phyloP scores from a whole-genome alignment of 2,797 vertebrate genomes.

The Buphagus erythrorhynchus region DNA sequence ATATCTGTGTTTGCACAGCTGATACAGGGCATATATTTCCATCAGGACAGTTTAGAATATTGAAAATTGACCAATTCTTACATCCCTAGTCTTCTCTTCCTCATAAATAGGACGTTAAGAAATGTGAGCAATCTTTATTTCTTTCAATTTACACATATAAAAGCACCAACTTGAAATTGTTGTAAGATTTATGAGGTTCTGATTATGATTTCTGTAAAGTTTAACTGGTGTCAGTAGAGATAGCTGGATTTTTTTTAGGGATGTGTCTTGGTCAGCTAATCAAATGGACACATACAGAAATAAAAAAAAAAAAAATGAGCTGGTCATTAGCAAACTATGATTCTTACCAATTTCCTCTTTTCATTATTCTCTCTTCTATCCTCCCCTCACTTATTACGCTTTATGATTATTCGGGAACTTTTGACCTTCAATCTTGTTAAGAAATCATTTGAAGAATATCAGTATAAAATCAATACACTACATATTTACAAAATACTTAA shows the following conservation, averaged over 20 bases:
- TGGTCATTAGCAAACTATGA: not conserved
- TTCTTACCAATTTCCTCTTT: not conserved
- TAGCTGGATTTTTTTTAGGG: not conserved
- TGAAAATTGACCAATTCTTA: not conserved
- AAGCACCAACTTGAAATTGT: not conserved
- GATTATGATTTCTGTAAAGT: not conserved
- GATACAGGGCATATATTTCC: not conserved
- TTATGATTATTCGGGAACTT: not conserved
- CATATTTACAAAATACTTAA: not conserved
- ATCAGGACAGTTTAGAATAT: not conserved
- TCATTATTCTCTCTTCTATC: not conserved
- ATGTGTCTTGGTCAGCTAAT: not conserved
- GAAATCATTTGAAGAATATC: not conserved
- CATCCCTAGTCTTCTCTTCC: not conserved
- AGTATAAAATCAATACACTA: not conserved
- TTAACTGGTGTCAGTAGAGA: not conserved
- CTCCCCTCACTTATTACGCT: not conserved
- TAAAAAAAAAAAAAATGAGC: not conserved
- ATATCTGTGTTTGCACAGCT: not conserved
- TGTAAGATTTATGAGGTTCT: not conserved
- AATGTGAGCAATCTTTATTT: not conserved
- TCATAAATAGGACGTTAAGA: not conserved
- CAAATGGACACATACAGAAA: not conserved
- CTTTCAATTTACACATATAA: not conserved
- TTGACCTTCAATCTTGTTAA: not conserved